These are phyloP conservation scores for Bombus affinis DNA, from an alignment of 1,140 invertebrate species.

Conservation along the genomic window DNA sequence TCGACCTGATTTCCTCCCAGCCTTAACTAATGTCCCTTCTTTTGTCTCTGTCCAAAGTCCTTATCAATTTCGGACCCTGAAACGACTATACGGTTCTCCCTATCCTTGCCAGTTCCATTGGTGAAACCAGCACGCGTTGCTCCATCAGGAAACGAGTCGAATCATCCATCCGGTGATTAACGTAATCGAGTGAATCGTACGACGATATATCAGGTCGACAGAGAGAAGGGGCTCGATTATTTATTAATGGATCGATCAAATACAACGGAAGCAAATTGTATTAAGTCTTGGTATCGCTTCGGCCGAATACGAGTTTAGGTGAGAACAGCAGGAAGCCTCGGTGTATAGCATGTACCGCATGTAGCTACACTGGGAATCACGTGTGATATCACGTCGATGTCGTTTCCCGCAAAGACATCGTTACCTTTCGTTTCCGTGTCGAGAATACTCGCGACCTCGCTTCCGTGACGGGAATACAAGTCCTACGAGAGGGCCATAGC, in stretches of 20 bases:
- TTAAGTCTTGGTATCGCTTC: neutral
- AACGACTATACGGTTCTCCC: neutral
- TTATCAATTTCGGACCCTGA: conserved; percentile 11
- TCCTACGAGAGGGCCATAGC: too few species aligned
- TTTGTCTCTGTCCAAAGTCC: conserved; percentile 22
- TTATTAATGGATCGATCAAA: conserved; percentile 10
- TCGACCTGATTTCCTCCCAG: neutral
- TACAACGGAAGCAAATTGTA: neutral
- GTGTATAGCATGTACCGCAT: conserved; percentile 20
- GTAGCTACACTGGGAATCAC: conserved; percentile 47
- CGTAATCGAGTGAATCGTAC: conserved; percentile 1
- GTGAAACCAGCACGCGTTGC: neutral
- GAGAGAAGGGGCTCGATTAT: neutral
- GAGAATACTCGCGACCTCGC: conserved; percentile 48
- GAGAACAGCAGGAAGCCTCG: conserved; percentile 5
- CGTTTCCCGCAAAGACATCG: conserved; percentile 58
- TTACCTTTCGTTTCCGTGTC: conserved; percentile 54
- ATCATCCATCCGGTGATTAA: neutral
- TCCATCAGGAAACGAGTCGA: neutral
- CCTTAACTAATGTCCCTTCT: neutral
- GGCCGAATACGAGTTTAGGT: neutral
- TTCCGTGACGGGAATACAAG: conserved; percentile 47
- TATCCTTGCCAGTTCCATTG: neutral
- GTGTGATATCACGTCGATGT: conserved; percentile 59
- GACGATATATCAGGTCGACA: neutral